Percentiles rank a stretch among this genome's conserved stretches.
Conservation (phyloP, 2,113 vertebrate genomes). For the Oreochromis aureus region DNA sequence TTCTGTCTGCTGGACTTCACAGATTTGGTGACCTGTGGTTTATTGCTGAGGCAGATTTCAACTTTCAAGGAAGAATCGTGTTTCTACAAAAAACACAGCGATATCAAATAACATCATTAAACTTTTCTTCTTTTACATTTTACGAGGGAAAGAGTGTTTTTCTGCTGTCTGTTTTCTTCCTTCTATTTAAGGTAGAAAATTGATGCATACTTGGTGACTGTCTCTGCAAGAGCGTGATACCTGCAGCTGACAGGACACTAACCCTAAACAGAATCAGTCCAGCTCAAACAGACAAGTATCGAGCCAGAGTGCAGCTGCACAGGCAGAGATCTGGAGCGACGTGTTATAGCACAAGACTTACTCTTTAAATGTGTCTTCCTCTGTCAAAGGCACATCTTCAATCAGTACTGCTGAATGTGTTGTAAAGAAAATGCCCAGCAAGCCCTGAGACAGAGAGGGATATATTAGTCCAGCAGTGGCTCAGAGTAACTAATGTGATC, state of each 20-base stretch:
- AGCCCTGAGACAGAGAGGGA: conserved; percentile 4
- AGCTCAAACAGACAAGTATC: background rate
- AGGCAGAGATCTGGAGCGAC: background rate
- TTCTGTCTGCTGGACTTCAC: background rate
- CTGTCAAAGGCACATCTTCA: conserved; percentile 72
- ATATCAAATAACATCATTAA: rapidly evolving
- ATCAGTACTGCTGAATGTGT: conserved; percentile 79
- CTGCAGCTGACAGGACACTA: background rate
- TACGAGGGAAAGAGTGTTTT: background rate
- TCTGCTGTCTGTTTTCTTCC: background rate
- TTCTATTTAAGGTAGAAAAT: background rate
- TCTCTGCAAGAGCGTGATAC: background rate
- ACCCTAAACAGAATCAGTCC: background rate
- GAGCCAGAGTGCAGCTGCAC: background rate
- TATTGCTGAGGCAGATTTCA: background rate
- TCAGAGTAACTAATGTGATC: background rate
- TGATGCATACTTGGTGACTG: background rate
- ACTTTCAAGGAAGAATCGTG: rapidly evolving
- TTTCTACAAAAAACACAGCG: background rate
- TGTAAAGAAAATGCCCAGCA: conserved; percentile 80
- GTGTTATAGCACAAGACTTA: background rate
- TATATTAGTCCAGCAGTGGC: rapidly evolving
- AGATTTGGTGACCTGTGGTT: background rate
- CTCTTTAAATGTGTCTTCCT: conserved; percentile 48
- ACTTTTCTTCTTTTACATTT: background rate